These are phyloP conservation scores for Mellivora capensis DNA, from an alignment of 2,113 vertebrate species.

Conservation along the genomic window DNA sequence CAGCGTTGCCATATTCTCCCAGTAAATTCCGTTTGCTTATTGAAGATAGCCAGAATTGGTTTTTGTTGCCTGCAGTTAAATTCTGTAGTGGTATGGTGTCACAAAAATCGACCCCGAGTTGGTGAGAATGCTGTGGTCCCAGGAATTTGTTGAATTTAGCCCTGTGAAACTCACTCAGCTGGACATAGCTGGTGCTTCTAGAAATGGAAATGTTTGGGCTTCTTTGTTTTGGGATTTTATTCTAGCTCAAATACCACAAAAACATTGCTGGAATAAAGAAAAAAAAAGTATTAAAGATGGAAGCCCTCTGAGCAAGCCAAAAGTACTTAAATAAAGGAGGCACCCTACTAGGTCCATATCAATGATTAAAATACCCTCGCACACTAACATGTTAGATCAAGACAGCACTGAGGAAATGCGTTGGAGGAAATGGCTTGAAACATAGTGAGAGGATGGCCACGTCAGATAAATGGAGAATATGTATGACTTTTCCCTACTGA, in stretches of 20 bases:
- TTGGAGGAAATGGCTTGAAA: conserved; percentile 40
- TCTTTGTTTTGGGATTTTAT: conserved; percentile 20
- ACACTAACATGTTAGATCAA: background rate
- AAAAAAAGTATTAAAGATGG: conserved; percentile 31
- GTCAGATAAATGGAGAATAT: conserved; percentile 8
- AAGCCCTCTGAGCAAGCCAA: background rate
- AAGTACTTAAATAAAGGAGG: background rate
- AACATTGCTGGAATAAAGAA: background rate
- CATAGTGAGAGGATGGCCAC: background rate
- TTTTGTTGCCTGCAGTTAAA: background rate
- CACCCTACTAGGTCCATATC: background rate
- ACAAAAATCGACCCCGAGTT: background rate
- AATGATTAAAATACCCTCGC: conserved; percentile 41
- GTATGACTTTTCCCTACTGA: background rate
- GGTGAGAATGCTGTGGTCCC: background rate
- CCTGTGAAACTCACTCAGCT: background rate
- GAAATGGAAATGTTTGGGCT: background rate
- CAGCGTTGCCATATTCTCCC: background rate
- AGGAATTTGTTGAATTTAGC: background rate
- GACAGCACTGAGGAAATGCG: background rate
- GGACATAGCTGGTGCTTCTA: background rate
- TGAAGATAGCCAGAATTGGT: background rate
- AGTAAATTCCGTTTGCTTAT: background rate
- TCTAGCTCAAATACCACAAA: background rate
- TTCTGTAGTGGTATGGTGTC: background rate